Base-by-base conservation (phyloP, 1,140 invertebrate species). In the Drosophila virilis region DNA sequence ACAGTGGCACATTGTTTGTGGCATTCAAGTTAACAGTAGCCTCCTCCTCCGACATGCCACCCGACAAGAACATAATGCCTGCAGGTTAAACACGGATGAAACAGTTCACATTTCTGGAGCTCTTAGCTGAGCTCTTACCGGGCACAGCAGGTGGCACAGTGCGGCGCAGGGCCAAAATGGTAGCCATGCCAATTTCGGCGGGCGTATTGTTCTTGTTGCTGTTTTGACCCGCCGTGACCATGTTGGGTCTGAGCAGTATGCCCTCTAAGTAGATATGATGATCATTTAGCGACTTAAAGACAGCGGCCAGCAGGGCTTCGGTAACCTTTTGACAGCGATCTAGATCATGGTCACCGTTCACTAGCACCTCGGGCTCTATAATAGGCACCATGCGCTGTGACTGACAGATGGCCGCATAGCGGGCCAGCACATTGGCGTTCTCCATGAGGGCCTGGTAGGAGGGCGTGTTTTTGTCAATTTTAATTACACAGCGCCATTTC, bases 241-340 rank as follows among this genome's bases (percentile, higher is more conserved):
- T 99, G 94, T 99, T 99, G 12, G 99, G 98, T 93, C 99, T 99
- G 61, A 99, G 94, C 5, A 99, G 94, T 15, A 98, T 99, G 81
- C 99, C 99, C 93, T 99, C 99, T 74, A 99, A 94, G 94, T 95
- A 99, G 48, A 99, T 97, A 90, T 99, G 97, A 92, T 99, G 99
- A 92, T 99, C 98, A 80, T 95, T 96, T 9, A 99, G 94, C 8
- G 98, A 98, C 93, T 99, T 99, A 96, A 99, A 99, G 10, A 97
- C 96, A 83, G 98, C 98, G 33, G 98, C 96, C 74, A 99, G 93
- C n/a, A 99, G 98, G 43, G 96, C 96, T 92, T 99, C 98, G n/a
- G 97, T 98, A 40, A 98, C 97, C 93, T 98, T 97, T 93, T 99
- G 98, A 78, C 97, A 96, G 68, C 97, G 95, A 55, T 96, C 96